Evolutionary conservation across 2,888 invertebrate genomes (phyloP).

Genomic region (Acronicta psi): DNA sequence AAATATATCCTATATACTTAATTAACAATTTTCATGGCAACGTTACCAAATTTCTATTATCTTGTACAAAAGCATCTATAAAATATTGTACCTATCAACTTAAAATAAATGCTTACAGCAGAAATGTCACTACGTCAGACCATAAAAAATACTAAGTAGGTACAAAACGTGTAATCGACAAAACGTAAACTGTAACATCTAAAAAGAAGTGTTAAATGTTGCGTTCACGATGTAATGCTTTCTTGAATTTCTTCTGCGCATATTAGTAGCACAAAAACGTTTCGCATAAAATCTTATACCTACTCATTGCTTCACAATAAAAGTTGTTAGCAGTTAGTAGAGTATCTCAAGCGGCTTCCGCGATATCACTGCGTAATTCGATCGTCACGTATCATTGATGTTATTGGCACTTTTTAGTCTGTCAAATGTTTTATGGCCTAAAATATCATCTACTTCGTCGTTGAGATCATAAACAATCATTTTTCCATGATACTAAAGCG

Average conservation of each 20-base stretch:
- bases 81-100: neutral
- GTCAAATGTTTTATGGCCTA: conserved; percentile 37
- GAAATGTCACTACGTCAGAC: neutral
- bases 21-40: too few species aligned
- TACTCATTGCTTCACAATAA: conserved; percentile 29
- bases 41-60: too few species aligned
- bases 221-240: conserved; percentile 32
- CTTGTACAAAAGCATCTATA: neutral
- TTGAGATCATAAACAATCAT: conserved; percentile 47
- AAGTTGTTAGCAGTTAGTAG: conserved; percentile 21
- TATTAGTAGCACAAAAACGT: conserved; percentile 34
- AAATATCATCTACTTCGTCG: conserved; percentile 38
- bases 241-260: conserved; percentile 38
- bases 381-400: conserved; percentile 25
- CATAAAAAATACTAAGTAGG: neutral
- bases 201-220: conserved; percentile 38
- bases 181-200: conserved; percentile 19
- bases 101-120: too few species aligned
- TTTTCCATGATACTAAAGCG: conserved; percentile 37
- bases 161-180: conserved; percentile 10
- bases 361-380: conserved; percentile 35
- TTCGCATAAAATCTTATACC: conserved; percentile 34
- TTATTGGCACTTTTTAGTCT: conserved; percentile 34
- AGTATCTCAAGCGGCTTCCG: conserved; percentile 20
- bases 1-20: too few species aligned